A percentile compares a stretch with the other conserved stretches of the same genome.
Evolutionary conservation across 1,140 invertebrate genomes (phyloP).

Genomic region (Rhysida immarginata): DNA sequence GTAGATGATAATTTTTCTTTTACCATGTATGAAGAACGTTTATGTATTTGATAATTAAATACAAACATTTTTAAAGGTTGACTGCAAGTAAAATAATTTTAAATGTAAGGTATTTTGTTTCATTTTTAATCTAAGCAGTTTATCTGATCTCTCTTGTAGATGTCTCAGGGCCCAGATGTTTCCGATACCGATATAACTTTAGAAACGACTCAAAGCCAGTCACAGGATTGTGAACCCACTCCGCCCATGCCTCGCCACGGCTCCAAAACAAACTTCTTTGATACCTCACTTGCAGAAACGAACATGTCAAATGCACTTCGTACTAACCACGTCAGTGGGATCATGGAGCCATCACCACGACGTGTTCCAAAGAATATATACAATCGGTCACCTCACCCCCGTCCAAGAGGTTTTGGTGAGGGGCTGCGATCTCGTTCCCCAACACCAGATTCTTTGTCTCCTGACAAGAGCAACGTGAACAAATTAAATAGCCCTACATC

Average conservation of each 20-base stretch:
- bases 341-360: neutral
- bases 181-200: constrained; percentile 17
- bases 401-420: constrained; percentile 19
- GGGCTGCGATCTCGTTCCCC: constrained; percentile 40
- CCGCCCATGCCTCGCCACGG: constrained; percentile 75
- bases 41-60: no score
- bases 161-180: constrained; percentile 16
- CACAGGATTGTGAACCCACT: constrained; percentile 71
- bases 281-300: constrained; percentile 42
- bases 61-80: no score
- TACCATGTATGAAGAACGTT: no score
- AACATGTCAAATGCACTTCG: constrained; percentile 24
- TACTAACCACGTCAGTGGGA: constrained; percentile 5
- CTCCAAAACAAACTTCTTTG: constrained; percentile 82
- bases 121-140: no score
- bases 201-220: constrained; percentile 39
- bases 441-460: constrained; percentile 48
- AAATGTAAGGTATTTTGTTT: no score
- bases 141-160: constrained; percentile 10
- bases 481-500: constrained; percentile 32
- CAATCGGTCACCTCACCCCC: constrained; percentile 11
- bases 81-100: no score
- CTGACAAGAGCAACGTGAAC: constrained; percentile 25
- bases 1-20: no score
- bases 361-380: constrained; percentile 9